Percentiles rank a stretch among this genome's conserved stretches.
Conservation (phyloP, 2,888 invertebrate genomes). For the Ecliptopera silaceata region DNA sequence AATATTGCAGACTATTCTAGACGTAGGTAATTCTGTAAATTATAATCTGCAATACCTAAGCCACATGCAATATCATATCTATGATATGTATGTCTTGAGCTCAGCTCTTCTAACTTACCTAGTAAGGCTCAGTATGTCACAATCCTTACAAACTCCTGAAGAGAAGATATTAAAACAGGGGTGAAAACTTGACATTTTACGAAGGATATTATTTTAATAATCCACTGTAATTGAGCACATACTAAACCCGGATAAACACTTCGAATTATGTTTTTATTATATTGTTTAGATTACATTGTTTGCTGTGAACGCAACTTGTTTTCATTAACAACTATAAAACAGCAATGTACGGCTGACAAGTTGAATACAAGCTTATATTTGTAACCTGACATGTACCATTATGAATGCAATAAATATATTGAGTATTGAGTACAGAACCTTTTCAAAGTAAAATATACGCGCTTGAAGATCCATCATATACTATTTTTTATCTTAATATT, state of each 20-base stretch:
- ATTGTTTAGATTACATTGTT: constrained; percentile 6
- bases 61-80: background rate
- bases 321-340: background rate
- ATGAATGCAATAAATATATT: too few relatives aligned
- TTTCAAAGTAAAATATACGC: too few relatives aligned
- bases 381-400: too few relatives aligned
- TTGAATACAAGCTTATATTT: too few relatives aligned
- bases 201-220: constrained; percentile 56
- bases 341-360: too few relatives aligned
- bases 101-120: too few relatives aligned
- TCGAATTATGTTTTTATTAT: constrained; percentile 14
- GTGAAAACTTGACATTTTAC: constrained; percentile 53
- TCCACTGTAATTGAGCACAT: constrained; percentile 48
- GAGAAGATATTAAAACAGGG: constrained; percentile 45
- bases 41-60: background rate
- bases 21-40: too few relatives aligned
- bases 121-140: constrained; percentile 8
- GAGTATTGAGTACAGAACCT: too few relatives aligned
- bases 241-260: constrained; percentile 29
- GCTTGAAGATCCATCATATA: too few relatives aligned
- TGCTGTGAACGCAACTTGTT: background rate
- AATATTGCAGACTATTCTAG: background rate
- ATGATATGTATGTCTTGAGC: too few relatives aligned
- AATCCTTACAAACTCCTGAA: constrained; percentile 15
- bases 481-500: too few relatives aligned